Percentiles rank a stretch among this genome's conserved stretches.
phyloP scores from a whole-genome alignment of 2,113 vertebrate genomes.

The Ibidorhyncha struthersii region DNA sequence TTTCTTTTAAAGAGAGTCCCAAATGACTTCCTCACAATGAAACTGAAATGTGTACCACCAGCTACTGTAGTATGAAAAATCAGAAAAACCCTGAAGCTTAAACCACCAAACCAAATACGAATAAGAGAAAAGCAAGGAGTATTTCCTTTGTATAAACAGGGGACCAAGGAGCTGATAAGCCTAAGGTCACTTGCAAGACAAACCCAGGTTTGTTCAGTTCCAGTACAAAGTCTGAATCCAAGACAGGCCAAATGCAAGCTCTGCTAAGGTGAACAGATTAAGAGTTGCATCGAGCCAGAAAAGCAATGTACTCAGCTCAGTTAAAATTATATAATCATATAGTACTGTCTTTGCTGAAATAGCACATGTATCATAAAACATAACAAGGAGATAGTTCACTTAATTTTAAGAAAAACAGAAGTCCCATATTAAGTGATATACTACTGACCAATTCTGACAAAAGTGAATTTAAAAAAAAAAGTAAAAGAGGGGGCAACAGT shows the following conservation, averaged over 20 bases:
- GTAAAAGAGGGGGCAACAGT: no score
- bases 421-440: rapidly evolving
- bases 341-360: no score
- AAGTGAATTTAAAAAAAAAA: background rate
- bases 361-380: rapidly evolving
- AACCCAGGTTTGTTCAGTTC: background rate
- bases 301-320: background rate
- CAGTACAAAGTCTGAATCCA: background rate
- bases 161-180: background rate
- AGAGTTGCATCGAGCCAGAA: background rate
- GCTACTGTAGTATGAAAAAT: background rate
- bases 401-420: rapidly evolving
- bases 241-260: background rate
- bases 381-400: rapidly evolving
- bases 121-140: rapidly evolving
- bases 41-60: background rate
- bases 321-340: rapidly evolving
- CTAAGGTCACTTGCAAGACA: background rate
- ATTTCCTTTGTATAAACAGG: background rate
- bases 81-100: background rate
- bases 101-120: background rate
- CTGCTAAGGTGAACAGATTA: background rate
- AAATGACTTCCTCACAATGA: background rate
- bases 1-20: background rate
- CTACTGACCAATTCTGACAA: background rate